Conservation (phyloP, 2,113 vertebrate species). For the Odontesthes bonariensis region DNA sequence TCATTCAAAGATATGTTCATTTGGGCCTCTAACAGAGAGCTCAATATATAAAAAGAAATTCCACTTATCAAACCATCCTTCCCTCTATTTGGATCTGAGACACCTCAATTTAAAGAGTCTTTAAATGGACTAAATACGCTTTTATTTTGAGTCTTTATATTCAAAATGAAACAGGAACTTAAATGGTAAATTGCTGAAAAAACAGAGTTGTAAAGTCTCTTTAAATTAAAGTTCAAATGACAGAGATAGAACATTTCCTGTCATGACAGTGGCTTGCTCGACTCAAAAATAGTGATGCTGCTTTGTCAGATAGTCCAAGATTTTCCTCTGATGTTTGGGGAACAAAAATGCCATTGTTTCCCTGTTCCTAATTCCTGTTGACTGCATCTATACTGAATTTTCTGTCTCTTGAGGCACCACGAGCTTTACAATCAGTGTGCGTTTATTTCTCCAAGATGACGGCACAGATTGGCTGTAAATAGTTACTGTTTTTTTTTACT, state of each 20-base stretch:
- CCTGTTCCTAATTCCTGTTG: not conserved
- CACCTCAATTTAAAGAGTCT: not conserved
- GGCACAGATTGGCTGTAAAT: no score
- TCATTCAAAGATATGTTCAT: no score
- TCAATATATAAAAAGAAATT: no score
- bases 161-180: not conserved
- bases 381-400: no score
- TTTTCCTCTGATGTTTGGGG: not conserved
- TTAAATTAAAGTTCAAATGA: not conserved
- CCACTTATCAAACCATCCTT: not conserved
- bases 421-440: no score
- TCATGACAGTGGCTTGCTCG: not conserved
- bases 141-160: no score
- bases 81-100: not conserved
- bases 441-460: no score
- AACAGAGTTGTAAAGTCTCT: not conserved
- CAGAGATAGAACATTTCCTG: not conserved
- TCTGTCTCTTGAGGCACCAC: no score
- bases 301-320: not conserved
- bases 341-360: no score
- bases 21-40: not conserved
- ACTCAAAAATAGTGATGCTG: not conserved
- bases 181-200: not conserved
- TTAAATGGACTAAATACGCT: no score
- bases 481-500: no score